Base-by-base conservation (phyloP, 2,113 vertebrate species). In the Cettia cetti region DNA sequence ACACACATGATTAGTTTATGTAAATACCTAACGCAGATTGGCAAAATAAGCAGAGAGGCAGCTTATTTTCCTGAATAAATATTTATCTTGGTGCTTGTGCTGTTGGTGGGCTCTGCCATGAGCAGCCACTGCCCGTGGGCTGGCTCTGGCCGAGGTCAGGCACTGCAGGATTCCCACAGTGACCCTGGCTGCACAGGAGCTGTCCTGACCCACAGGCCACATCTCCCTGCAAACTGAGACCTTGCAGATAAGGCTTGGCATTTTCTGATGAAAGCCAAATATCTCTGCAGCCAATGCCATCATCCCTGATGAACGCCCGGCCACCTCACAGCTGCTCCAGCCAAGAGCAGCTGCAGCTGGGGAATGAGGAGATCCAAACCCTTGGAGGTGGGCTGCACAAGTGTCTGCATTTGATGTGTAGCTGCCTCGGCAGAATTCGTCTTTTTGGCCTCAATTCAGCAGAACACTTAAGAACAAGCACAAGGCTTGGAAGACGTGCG, bases 1-100 rank as follows among this genome's bases (percentile, higher is more conserved):
- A 63, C 82, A 64, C 64, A 76, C 68, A 31, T 81, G 60, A 96
- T 95, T 95, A 95, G 83, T 93, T 91, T 93, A 93, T 95, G 86
- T 92, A 96, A 97, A 97, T 89, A 96, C 52, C 56, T 60, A 72
- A 61, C 10, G 35, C 54, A 47, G 79, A 64, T 33, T 90, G 85
- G 57, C 72, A 90, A 92, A 95, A 96, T 57, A 95, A 95, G 93
- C 82, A 68, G 47, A 14, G 85, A 90, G 77, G 76, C 52, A 64
- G 80, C 37, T 83, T 78, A 40, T 90, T 86, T 93, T 64, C 93
- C 35, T 35, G 72, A 53, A 56, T 50, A 86, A 93, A 84, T 94
- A 86, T 93, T 88, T 78, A 28, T 28, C 79, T 21, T 18, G n/a
- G 69, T 76, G 89, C 57, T 82, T 22, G 13, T 16, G 65, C 88